A percentile compares a stretch with the other conserved stretches of the same genome.
phyloP scores from a whole-genome alignment of 2,797 vertebrate species.

The Lithobates sylvaticus region DNA sequence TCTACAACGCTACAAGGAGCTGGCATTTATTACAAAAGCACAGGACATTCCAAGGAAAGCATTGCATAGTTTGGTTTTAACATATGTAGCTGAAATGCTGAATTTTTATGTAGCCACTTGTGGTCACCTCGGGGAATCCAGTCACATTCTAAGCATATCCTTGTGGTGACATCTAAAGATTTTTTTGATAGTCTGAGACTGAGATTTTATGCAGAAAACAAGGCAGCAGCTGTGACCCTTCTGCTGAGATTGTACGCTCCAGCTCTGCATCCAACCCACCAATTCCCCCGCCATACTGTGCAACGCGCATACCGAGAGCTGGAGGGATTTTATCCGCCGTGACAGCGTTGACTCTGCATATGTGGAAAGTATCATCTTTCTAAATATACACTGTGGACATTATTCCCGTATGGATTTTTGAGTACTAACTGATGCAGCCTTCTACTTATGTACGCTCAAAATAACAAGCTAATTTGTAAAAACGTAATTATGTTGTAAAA shows the following conservation, averaged over 20 bases:
- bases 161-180: conserved; percentile 58
- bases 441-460: not conserved
- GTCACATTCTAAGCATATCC: conserved; percentile 58
- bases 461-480: not conserved
- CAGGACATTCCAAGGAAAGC: conserved; percentile 39
- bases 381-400: conserved; percentile 5
- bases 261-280: conserved; percentile 35
- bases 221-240: conserved; percentile 58
- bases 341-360: conserved; percentile 32
- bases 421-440: not conserved
- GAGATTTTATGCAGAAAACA: conserved; percentile 54
- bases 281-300: conserved; percentile 55
- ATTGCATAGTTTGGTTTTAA: conserved; percentile 1
- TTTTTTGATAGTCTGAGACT: conserved; percentile 50
- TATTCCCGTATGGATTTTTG: not conserved
- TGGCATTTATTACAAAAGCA: conserved; percentile 37
- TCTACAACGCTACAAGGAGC: conserved; percentile 3
- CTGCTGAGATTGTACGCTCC: conserved; percentile 43
- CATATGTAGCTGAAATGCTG: conserved; percentile 44
- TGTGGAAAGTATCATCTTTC: conserved; percentile 29
- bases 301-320: conserved; percentile 6
- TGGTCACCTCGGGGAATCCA: conserved; percentile 51
- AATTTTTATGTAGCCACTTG: conserved; percentile 56
- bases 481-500: not conserved
- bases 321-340: conserved; percentile 30